phyloP scores from a whole-genome alignment of 2,113 vertebrate species.

The Echinops telfairi region DNA sequence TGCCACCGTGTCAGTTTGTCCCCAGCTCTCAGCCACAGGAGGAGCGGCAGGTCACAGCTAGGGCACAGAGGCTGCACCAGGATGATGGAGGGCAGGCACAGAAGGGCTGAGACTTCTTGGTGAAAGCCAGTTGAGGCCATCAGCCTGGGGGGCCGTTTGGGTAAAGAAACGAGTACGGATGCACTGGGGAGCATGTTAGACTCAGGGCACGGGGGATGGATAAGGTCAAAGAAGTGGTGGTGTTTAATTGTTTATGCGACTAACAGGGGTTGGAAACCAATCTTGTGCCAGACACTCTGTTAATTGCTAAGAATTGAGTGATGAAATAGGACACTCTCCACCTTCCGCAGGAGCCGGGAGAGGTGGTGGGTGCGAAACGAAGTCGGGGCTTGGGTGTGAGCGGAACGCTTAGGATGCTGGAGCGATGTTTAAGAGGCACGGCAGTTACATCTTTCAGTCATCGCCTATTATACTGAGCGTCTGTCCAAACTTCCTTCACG shows the following conservation, averaged over 20 bases:
- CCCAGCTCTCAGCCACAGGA: not conserved
- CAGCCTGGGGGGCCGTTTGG: not conserved
- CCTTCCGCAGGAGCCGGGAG: not conserved
- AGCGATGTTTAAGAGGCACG: not conserved
- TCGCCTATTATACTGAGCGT: not conserved
- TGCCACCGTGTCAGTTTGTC: not conserved
- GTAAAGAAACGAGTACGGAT: not conserved
- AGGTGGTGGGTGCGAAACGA: not conserved
- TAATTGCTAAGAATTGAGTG: not conserved
- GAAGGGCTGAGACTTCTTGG: not conserved
- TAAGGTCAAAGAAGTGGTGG: conserved; percentile 13
- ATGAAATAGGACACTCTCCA: not conserved
- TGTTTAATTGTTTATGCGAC: not conserved
- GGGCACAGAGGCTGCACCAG: not conserved
- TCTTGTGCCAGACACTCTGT: not conserved
- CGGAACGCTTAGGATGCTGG: not conserved
- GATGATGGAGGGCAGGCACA: not conserved
- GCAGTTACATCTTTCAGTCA: not conserved
- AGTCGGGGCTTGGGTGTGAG: not conserved
- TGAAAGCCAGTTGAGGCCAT: not conserved
- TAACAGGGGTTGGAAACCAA: not conserved
- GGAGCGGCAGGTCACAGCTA: not conserved
- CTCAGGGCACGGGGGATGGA: not conserved
- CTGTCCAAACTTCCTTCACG: not conserved
- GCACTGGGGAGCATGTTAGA: not conserved